phyloP scores from a whole-genome alignment of 2,888 invertebrate genomes.

The Ormyrus labotus region DNA sequence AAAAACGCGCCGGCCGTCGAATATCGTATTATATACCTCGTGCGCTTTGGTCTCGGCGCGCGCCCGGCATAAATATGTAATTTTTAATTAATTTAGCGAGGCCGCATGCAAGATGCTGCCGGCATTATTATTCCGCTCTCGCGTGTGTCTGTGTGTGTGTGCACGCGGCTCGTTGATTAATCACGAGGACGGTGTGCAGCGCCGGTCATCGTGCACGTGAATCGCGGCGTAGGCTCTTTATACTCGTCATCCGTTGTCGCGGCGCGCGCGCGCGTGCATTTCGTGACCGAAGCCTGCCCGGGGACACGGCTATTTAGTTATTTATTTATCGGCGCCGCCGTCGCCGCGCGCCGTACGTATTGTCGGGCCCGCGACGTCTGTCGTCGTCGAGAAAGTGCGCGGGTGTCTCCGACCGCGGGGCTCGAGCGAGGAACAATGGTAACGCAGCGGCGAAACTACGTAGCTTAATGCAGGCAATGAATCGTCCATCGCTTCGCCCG shows the following conservation, averaged over 20 bases:
- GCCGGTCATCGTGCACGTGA: neutral
- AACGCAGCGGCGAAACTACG: too few species aligned
- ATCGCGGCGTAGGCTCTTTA: constrained; percentile 7
- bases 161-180: constrained; percentile 47
- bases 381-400: too few species aligned
- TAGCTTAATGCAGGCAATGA: too few species aligned
- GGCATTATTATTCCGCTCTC: constrained; percentile 33
- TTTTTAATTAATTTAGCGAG: constrained; percentile 54
- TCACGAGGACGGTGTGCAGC: constrained; percentile 40
- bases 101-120: constrained; percentile 26
- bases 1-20: neutral
- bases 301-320: constrained; percentile 35
- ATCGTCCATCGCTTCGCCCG: too few species aligned
- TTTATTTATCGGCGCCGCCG: constrained; percentile 21
- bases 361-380: neutral
- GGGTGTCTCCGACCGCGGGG: too few species aligned
- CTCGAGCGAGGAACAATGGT: too few species aligned
- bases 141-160: neutral
- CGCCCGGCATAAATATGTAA: constrained; percentile 43
- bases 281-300: constrained; percentile 14
- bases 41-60: neutral
- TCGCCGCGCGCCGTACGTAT: neutral
- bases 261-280: constrained; percentile 1
- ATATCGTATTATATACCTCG: neutral
- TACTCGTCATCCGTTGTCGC: constrained; percentile 34